Conservation (phyloP, 2,113 vertebrate genomes). For the Istiophorus platypterus region DNA sequence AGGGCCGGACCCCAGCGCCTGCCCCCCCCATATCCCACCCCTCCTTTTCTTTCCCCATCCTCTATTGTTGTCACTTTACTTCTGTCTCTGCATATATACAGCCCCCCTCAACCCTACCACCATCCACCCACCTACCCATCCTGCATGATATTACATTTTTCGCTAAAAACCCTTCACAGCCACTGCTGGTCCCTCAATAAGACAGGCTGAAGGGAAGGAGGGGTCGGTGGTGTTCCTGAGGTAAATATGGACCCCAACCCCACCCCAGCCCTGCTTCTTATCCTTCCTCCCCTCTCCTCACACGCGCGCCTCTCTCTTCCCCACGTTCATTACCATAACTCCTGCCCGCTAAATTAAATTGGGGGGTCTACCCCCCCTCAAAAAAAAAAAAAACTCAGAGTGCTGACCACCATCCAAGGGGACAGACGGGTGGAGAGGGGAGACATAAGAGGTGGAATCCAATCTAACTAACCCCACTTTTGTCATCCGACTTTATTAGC, state of each 20-base stretch:
- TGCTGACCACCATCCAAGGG: slow-evolving; percentile 66
- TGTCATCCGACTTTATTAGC: slow-evolving; percentile 78
- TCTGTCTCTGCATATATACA: slow-evolving; percentile 74
- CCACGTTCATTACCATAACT: slow-evolving; percentile 81
- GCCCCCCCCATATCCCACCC: slow-evolving; percentile 27
- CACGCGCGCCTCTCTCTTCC: slow-evolving; percentile 41
- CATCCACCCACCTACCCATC: not conserved
- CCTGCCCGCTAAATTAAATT: slow-evolving; percentile 83
- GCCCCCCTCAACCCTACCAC: not conserved
- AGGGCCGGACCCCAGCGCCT: slow-evolving; percentile 69
- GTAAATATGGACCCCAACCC: slow-evolving; percentile 60
- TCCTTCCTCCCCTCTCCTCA: slow-evolving; percentile 45
- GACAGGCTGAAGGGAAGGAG: slow-evolving; percentile 52
- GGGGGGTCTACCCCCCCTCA: slow-evolving; percentile 58
- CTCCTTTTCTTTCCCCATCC: slow-evolving; percentile 56
- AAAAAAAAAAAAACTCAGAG: too few relatives aligned
- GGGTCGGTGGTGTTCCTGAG: slow-evolving; percentile 76
- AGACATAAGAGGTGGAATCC: slow-evolving; percentile 78
- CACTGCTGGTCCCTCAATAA: slow-evolving; percentile 69
- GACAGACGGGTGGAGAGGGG: slow-evolving; percentile 26
- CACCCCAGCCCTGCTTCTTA: slow-evolving; percentile 38
- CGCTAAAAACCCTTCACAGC: slow-evolving; percentile 69
- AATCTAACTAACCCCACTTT: slow-evolving; percentile 75
- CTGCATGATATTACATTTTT: slow-evolving; percentile 78
- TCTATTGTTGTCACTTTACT: slow-evolving; percentile 83